phyloP scores from a whole-genome alignment of 2,888 invertebrate species.

The Clostera curtula region DNA sequence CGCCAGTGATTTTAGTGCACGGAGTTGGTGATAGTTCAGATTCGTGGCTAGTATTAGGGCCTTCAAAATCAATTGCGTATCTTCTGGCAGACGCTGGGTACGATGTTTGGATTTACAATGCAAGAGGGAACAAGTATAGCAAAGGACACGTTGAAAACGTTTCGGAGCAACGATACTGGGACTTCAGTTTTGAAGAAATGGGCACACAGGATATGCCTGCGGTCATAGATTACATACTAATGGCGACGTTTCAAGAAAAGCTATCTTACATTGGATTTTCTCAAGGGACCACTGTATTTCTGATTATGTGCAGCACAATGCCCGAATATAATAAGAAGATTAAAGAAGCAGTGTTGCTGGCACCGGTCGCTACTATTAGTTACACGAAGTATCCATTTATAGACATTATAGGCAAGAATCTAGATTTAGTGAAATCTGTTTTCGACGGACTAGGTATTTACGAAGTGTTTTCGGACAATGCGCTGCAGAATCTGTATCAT shows the following conservation, averaged over 20 bases:
- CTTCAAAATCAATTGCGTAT: conserved; percentile 44
- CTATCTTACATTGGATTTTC: conserved; percentile 60
- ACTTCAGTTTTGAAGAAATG: conserved; percentile 62
- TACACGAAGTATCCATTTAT: conserved; percentile 42
- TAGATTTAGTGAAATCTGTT: conserved; percentile 25
- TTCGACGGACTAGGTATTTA: conserved; percentile 37
- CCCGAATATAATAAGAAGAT: conserved; percentile 56
- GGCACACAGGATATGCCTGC: conserved; percentile 54
- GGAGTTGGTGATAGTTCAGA: conserved; percentile 62
- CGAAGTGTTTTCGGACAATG: conserved; percentile 41
- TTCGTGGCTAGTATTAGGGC: conserved; percentile 55
- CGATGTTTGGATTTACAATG: conserved; percentile 58
- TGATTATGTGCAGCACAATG: conserved; percentile 48
- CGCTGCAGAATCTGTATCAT: conserved; percentile 33
- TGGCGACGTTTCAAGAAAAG: conserved; percentile 29
- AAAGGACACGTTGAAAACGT: conserved; percentile 38
- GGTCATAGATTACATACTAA: conserved; percentile 48
- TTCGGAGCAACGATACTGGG: conserved; percentile 43
- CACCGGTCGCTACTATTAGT: conserved; percentile 52
- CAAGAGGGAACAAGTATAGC: conserved; percentile 60
- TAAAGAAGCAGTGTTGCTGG: conserved; percentile 47
- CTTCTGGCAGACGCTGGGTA: conserved; percentile 45
- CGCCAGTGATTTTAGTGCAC: conserved; percentile 51
- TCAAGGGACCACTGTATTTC: conserved; percentile 56
- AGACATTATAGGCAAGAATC: conserved; percentile 32